A percentile compares a stretch with the other conserved stretches of the same genome.
phyloP scores from a whole-genome alignment of 2,113 vertebrate species.

The Coregonus clupeaformis region DNA sequence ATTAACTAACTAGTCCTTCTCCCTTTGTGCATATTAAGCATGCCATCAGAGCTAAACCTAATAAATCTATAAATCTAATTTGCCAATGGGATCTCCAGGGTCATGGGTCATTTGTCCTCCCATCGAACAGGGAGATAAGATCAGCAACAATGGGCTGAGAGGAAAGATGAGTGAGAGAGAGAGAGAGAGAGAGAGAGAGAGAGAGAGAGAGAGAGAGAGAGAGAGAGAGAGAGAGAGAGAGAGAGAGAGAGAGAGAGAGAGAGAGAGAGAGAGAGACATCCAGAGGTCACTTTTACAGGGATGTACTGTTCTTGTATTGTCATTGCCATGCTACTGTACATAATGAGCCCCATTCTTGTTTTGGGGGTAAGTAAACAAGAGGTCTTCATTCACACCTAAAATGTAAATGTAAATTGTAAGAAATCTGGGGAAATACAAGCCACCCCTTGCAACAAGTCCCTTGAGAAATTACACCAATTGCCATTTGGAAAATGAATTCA shows the following conservation, averaged over 20 bases:
- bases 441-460: conserved; percentile 77
- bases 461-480: conserved; percentile 82
- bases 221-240: no score
- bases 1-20: no score
- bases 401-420: conserved; percentile 61
- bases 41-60: no score
- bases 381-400: conserved; percentile 76
- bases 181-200: no score
- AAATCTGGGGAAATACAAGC: conserved; percentile 60
- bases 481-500: conserved; percentile 93
- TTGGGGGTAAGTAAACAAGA: conserved; percentile 63
- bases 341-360: conserved; percentile 23
- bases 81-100: not conserved
- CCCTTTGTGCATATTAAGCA: no score
- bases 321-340: not conserved
- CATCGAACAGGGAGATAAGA: not conserved
- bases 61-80: no score
- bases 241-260: not conserved
- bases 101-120: not conserved
- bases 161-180: no score
- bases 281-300: no score
- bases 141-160: no score
- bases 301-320: not conserved
- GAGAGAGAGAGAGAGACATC: not conserved
- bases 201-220: no score